Evolutionary conservation across 2,113 vertebrate species (phyloP), one percentile per base, ranked within the genome.

Genomic region (Petroica traversi): DNA sequence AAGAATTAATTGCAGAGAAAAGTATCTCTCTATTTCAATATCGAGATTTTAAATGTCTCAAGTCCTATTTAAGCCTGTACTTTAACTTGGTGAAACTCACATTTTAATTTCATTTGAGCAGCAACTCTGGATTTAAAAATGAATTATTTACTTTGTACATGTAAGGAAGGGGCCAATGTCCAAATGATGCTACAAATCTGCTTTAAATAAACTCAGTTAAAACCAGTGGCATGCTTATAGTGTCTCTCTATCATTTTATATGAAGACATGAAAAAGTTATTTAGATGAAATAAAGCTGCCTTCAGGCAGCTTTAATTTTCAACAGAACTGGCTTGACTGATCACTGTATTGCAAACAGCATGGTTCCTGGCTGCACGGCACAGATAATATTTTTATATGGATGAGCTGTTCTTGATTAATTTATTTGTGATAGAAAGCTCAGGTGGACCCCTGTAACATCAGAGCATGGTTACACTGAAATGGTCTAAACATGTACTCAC

Each of bases 221-320:
- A 86, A 64, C 7, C 19, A 83, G 22, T 19, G 73, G 8, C 20
- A n/a, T 66, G 31, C 26, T 12, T 45, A 14, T 22, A 81, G 28
- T 45, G 1, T 57, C 11, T 48, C 41, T 66, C 19, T 78, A 17
- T 71, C 25, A 59, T 80, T 90, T 91, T 71, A 43, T 33, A 38
- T 57, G 31, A 93, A 85, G 41, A 76, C 11, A 54, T 66, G 48
- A 38, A 59, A 59, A 45, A 59, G 9, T 68, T 40, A 33, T 67
- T 83, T 59, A 67, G 55, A 83, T 61, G 14, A 91, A 89, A 64
- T 51, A 94, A 71, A 78, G 41, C 76, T 88, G 87, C 78, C 85
- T 91, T 74, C 36, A 78, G 51, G 79, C 82, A 71, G 23, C 76
- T 92, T 95, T 93, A 85, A 83, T 93, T 96, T 92, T 52, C 51